Evolutionary conservation across 92 coral and sea anemone genomes (phyloP).

Genomic region (Phenganax subtilis): DNA sequence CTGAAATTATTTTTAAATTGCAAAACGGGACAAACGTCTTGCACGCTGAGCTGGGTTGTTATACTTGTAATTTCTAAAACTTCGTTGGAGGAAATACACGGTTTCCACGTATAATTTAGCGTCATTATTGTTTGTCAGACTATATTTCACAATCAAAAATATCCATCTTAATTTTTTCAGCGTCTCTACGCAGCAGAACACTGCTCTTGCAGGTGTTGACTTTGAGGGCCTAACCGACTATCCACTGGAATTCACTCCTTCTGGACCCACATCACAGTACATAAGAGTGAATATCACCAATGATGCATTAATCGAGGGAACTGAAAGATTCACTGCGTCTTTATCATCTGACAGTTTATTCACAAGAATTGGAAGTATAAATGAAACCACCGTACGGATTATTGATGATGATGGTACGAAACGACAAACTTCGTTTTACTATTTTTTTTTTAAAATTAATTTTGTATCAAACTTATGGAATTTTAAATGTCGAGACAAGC

Average conservation of each 20-base stretch:
- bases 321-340: slow-evolving; percentile 30
- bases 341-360: slow-evolving; percentile 14
- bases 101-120: neutral
- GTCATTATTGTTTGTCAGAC: neutral
- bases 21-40: too few relatives aligned
- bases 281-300: slow-evolving; percentile 11
- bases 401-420: slow-evolving; percentile 39
- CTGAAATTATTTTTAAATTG: too few relatives aligned
- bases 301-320: slow-evolving; percentile 22
- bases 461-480: neutral
- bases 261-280: slow-evolving; percentile 23
- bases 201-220: slow-evolving; percentile 29
- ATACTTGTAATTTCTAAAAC: too few relatives aligned
- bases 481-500: too few relatives aligned
- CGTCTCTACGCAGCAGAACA: slow-evolving; percentile 20
- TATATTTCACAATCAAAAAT: neutral
- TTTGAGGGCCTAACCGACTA: neutral
- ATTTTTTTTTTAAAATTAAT: neutral
- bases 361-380: slow-evolving; percentile 22
- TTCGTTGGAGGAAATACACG: neutral
- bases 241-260: slow-evolving; percentile 22
- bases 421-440: neutral
- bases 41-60: too few relatives aligned
- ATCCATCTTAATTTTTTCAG: neutral
- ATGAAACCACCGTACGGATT: slow-evolving; percentile 23